Percentiles rank a stretch among this genome's conserved stretches.
Evolutionary conservation across 1,140 invertebrate species (phyloP).

Genomic region (Leptopilina clavipes): DNA sequence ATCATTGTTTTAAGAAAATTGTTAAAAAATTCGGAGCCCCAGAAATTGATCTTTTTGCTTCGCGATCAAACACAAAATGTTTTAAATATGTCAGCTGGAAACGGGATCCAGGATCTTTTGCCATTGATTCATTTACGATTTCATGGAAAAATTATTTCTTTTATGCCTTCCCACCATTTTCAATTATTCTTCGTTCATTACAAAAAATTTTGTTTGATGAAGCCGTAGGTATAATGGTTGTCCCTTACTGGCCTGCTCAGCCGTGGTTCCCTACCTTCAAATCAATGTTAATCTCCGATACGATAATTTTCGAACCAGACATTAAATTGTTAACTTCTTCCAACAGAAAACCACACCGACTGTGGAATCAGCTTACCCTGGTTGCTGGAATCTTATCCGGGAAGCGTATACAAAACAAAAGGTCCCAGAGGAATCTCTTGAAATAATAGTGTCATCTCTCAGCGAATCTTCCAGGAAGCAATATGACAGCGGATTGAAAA

Average conservation of each 20-base stretch:
- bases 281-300: conserved; percentile 46
- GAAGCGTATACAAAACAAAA: conserved; percentile 13
- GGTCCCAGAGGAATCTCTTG: background rate
- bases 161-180: conserved; percentile 48
- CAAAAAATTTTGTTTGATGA: conserved; percentile 43
- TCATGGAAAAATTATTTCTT: conserved; percentile 39
- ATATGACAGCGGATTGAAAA: conserved; percentile 36
- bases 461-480: conserved; percentile 40
- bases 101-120: conserved; percentile 38
- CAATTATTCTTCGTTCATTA: conserved; percentile 36
- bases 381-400: conserved; percentile 46
- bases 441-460: conserved; percentile 37
- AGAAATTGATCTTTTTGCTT: conserved; percentile 46
- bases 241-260: conserved; percentile 53
- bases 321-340: conserved; percentile 38
- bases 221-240: conserved; percentile 51
- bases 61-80: conserved; percentile 44
- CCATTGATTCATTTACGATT: conserved; percentile 46
- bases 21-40: conserved; percentile 11
- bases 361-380: conserved; percentile 43
- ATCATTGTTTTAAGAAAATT: conserved; percentile 35
- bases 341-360: conserved; percentile 24
- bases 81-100: conserved; percentile 40
- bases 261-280: conserved; percentile 59
- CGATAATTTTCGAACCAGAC: conserved; percentile 35